Base-by-base conservation (phyloP, 2,797 vertebrate genomes). In the Phaenicophaeus curvirostris region DNA sequence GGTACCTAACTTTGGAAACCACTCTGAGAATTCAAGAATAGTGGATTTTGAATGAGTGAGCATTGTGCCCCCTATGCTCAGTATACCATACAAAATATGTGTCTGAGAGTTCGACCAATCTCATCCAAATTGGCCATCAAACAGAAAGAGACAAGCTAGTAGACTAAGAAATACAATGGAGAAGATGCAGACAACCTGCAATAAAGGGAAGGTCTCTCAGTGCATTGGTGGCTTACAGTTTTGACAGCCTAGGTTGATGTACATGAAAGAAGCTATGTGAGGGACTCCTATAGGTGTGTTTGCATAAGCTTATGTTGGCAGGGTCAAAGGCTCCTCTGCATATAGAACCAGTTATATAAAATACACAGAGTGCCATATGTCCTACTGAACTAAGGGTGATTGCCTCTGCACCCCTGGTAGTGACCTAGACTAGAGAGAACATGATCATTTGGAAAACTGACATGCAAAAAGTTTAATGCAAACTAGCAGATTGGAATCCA, bases 171-270 rank as follows among this genome's bases (percentile, higher is more conserved):
- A 6, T 5, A 17, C 2, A 27, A 15, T 7, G 17, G 46, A 55
- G 11, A 67, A 25, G 39, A 24, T 6, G 15, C 2, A n/a, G 21
- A 72, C 13, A 48, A 50, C n/a, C n/a, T 18, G 12, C 2, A 5
- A n/a, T 55, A 5, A 53, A 62, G 24, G 4, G 7, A 50, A 39
- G 18, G 18, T 19, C 5, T 46, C 4, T n/a, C 0, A 4, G 27
- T 16, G 23, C 30, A 24, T 31, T 1, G 4, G 18, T 62, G 37
- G 44, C 33, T 55, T 31, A 15, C 5, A 27, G 37, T 72, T 66
- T 66, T 42, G 24, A 83, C 41, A 51, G 1, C 25, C 50, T 46
- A n/a, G 41, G 11, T 50, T 33, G 58, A 15, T 35, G 13, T 31
- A 63, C 1, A 0, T 67, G 58, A 67, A 75, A 89, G 31, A 71